Evolutionary conservation across 2,888 invertebrate genomes (phyloP).

Genomic region (Eupithecia dodoneata): DNA sequence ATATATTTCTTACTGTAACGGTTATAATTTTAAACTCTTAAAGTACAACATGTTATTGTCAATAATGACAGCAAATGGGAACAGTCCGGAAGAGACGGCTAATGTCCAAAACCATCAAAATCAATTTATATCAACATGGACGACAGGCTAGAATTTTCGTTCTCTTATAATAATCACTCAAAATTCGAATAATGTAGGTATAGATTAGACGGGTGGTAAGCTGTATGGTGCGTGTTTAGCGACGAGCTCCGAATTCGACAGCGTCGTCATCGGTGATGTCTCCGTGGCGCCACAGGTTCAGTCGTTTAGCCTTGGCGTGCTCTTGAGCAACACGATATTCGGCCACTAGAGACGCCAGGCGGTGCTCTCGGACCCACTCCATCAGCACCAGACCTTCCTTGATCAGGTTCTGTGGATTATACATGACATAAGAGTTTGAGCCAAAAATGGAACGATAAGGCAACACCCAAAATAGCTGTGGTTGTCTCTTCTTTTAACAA

Average conservation of each 20-base stretch:
- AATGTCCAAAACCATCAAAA: too few species aligned
- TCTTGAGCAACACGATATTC: conserved; percentile 95
- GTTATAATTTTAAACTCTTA: too few species aligned
- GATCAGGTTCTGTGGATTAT: conserved; percentile 87
- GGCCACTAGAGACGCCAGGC: conserved; percentile 90
- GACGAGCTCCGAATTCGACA: conserved; percentile 78
- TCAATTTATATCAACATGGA: too few species aligned
- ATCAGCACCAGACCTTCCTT: conserved; percentile 93
- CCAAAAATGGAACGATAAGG: not conserved
- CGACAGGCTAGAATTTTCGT: too few species aligned
- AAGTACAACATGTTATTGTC: too few species aligned
- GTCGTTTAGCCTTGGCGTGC: conserved; percentile 92
- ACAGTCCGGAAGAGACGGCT: too few species aligned
- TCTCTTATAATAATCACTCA: not conserved
- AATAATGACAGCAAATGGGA: too few species aligned
- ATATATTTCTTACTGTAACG: too few species aligned
- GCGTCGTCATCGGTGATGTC: conserved; percentile 98
- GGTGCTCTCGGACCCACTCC: conserved; percentile 91
- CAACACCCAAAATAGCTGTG: not conserved
- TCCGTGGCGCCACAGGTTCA: conserved; percentile 99
- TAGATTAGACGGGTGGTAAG: not conserved
- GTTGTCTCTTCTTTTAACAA: not conserved
- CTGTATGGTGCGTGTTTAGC: conserved; percentile 50
- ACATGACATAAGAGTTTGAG: not conserved
- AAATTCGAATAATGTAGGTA: not conserved